Evolutionary conservation across 64 coral and sea anemone genomes (phyloP).

Genomic region (Cladopsammia gracilis): DNA sequence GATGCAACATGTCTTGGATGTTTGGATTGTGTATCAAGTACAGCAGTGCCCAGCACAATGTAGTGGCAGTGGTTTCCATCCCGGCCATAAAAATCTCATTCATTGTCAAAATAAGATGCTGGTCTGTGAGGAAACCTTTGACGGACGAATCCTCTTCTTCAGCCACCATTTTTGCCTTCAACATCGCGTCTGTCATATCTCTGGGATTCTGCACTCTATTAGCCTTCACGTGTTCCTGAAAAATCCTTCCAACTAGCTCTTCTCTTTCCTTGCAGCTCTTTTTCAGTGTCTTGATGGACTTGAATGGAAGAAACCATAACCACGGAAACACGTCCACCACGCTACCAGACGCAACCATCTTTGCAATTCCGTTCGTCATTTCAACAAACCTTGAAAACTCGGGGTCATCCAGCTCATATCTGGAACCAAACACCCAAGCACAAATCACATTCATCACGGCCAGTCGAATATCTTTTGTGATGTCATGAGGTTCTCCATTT

Average conservation of each 20-base stretch:
- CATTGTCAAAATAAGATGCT: too few relatives aligned
- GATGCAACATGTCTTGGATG: too few relatives aligned
- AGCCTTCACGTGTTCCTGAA: slow-evolving; percentile 47
- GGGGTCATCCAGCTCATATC: slow-evolving; percentile 71
- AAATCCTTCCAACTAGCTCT: slow-evolving; percentile 49
- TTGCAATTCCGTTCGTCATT: slow-evolving; percentile 9
- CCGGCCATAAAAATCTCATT: too few relatives aligned
- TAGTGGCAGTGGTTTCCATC: too few relatives aligned
- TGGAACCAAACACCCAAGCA: slow-evolving; percentile 49
- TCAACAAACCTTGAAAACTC: slow-evolving; percentile 56
- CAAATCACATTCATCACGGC: slow-evolving; percentile 82
- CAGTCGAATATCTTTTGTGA: slow-evolving; percentile 56
- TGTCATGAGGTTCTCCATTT: slow-evolving; percentile 11
- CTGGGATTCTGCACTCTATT: slow-evolving; percentile 54
- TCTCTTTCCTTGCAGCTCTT: slow-evolving; percentile 42
- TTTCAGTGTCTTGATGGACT: slow-evolving; percentile 15
- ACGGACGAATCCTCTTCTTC: too few relatives aligned
- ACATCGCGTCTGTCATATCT: slow-evolving; percentile 62
- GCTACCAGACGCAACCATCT: slow-evolving; percentile 9
- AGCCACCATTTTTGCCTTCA: slow-evolving; percentile 61
- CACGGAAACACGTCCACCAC: slow-evolving; percentile 22
- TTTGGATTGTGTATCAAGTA: too few relatives aligned
- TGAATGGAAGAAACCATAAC: neutral
- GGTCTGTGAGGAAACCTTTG: too few relatives aligned
- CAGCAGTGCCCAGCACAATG: too few relatives aligned